These are phyloP conservation scores for Huso huso DNA, from an alignment of 2,797 vertebrate genomes.

Conservation along the genomic window DNA sequence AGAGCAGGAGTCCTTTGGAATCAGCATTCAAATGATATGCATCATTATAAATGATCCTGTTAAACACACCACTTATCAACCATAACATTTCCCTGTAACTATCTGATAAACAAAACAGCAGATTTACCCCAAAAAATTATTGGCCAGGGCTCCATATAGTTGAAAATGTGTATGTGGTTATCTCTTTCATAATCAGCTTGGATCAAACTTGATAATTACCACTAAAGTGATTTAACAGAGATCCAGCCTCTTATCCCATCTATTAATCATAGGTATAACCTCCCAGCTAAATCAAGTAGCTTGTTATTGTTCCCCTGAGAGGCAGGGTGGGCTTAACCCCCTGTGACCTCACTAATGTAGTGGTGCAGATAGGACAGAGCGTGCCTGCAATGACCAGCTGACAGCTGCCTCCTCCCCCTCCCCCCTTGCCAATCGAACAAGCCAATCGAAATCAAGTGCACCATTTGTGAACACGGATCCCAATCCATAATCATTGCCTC, in stretches of 20 bases:
- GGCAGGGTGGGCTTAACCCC: slow-evolving; percentile 56
- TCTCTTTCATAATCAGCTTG: slow-evolving; percentile 57
- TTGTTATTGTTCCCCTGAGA: slow-evolving; percentile 64
- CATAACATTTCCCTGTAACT: slow-evolving; percentile 35
- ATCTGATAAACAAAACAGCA: slow-evolving; percentile 50
- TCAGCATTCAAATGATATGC: slow-evolving; percentile 72
- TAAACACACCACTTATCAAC: slow-evolving; percentile 64
- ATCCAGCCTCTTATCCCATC: slow-evolving; percentile 54
- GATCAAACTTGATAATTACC: slow-evolving; percentile 69
- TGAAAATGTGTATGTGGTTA: slow-evolving; percentile 32
- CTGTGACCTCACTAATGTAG: slow-evolving; percentile 32
- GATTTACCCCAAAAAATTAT: slow-evolving; percentile 41
- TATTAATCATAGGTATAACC: slow-evolving; percentile 74
- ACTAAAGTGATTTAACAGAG: slow-evolving; percentile 55
- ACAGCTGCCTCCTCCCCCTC: slow-evolving; percentile 51
- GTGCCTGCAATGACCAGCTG: slow-evolving; percentile 48
- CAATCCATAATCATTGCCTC: slow-evolving; percentile 43
- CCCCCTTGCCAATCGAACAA: slow-evolving; percentile 37
- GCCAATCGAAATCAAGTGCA: slow-evolving; percentile 37
- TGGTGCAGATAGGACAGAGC: slow-evolving; percentile 48
- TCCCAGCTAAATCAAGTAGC: slow-evolving; percentile 67
- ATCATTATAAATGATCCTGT: slow-evolving; percentile 72
- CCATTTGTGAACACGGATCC: slow-evolving; percentile 38
- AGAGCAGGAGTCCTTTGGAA: slow-evolving; percentile 67
- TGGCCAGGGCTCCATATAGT: slow-evolving; percentile 24